Evolutionary conservation across 1,140 invertebrate genomes (phyloP), one percentile per base, ranked within the genome.

Genomic region (Aphelinus certus): DNA sequence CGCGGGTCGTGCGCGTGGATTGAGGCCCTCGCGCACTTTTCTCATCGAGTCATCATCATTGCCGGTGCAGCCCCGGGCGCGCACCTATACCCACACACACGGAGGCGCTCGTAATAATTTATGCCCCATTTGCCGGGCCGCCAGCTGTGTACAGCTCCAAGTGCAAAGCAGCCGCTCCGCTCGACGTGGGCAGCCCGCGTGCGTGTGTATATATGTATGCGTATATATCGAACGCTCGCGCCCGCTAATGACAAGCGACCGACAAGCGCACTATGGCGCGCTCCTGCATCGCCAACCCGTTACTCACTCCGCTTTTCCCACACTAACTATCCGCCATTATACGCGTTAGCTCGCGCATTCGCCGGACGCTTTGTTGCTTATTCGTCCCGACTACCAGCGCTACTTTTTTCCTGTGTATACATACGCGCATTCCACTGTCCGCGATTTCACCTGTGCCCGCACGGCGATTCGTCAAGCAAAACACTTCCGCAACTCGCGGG

Each of bases 121-220:
- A 73, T 67, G 63, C 65, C 71, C 71, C 71, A 67, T 73, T 73
- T 73, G 63, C 71, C 71, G 71, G 26, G 71, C 62, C 71, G 26
- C 26, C 26, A 26, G 26, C 26, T 26, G 26, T 26, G 26, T 26
- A 26, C 26, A 26, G 26, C 26, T 26, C 26, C 26, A 26, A 26
- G 26, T 26, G 26, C 26, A 26, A 26, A 26, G 26, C 26, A 26
- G 26, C 26, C 26, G 26, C 26, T 26, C 26, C 26, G 26, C 26
- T 26, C 26, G 26, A 26, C 26, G 26, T 26, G 26, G 26, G 26
- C 26, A 26, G 26, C 26, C 26, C 26, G 26, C 26, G 26, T 26
- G 26, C 26, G 26, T 57, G 26, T 4, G 57, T 58, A 26, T 58
- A 58, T 58, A 58, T 58, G 2, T 58, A 43, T 48, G 9, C 9